A percentile compares a stretch with the other conserved stretches of the same genome.
These are phyloP conservation scores for Chaetoderma sp. DNA, from an alignment of 2,888 invertebrate genomes.

Conservation along the genomic window DNA sequence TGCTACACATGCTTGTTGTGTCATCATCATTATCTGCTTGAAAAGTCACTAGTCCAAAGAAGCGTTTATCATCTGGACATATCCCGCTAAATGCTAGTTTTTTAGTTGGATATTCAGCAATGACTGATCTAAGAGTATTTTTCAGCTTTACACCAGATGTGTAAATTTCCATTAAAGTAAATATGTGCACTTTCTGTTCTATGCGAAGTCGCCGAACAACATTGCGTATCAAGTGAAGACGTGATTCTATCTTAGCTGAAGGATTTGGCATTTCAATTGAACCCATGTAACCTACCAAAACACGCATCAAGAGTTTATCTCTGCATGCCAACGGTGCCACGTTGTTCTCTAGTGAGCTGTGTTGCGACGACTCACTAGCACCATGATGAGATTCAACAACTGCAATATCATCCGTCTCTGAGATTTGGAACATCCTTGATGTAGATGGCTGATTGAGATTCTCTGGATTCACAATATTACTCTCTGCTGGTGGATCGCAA, in stretches of 20 bases:
- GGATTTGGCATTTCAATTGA: constrained; percentile 91
- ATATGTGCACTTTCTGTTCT: constrained; percentile 84
- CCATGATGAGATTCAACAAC: too few relatives aligned
- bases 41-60: constrained; percentile 90
- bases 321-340: too few relatives aligned
- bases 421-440: too few relatives aligned
- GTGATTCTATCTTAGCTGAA: constrained; percentile 60
- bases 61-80: constrained; percentile 89
- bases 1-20: too few relatives aligned
- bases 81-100: constrained; percentile 90
- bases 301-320: constrained; percentile 37
- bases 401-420: too few relatives aligned
- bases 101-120: constrained; percentile 89
- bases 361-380: too few relatives aligned
- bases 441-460: too few relatives aligned
- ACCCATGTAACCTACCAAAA: constrained; percentile 87
- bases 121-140: constrained; percentile 81
- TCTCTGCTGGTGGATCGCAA: too few relatives aligned
- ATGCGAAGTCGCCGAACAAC: constrained; percentile 90
- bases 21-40: constrained; percentile 45
- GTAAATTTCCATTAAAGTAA: constrained; percentile 86
- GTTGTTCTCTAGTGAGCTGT: too few relatives aligned
- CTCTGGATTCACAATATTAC: too few relatives aligned
- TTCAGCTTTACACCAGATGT: constrained; percentile 81
- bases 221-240: constrained; percentile 81